A percentile compares a stretch with the other conserved stretches of the same genome.
These are phyloP conservation scores for Notechis scutatus DNA, from an alignment of 2,113 vertebrate genomes.

Conservation along the genomic window DNA sequence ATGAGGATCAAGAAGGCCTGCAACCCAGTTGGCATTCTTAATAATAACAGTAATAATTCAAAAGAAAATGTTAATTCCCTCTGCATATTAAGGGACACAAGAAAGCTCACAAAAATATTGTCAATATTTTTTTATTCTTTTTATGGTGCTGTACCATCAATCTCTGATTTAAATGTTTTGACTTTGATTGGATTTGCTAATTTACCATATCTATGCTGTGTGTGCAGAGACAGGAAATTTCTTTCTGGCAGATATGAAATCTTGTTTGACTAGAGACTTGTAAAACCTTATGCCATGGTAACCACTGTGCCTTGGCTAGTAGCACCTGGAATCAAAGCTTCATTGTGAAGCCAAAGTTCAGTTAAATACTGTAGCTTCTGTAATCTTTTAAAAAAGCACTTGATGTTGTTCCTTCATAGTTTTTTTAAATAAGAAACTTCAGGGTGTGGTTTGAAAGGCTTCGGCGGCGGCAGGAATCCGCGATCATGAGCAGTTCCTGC, in stretches of 20 bases:
- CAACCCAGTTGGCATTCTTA: not conserved
- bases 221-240: not conserved
- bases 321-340: not conserved
- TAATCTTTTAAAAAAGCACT: not conserved
- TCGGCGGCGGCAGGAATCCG: no score
- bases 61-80: not conserved
- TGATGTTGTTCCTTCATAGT: not conserved
- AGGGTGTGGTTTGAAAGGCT: not conserved
- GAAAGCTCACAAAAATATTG: not conserved
- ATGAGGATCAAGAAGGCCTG: not conserved
- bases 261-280: not conserved
- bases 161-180: not conserved
- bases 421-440: not conserved
- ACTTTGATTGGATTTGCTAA: not conserved
- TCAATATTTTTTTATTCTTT: not conserved
- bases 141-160: not conserved
- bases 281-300: constrained; percentile 1
- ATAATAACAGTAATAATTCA: not conserved
- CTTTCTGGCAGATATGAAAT: not conserved
- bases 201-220: not conserved
- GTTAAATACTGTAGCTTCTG: not conserved
- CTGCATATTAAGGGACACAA: not conserved
- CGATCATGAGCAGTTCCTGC: no score
- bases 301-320: not conserved
- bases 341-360: not conserved